Evolutionary conservation across 2,797 vertebrate genomes (phyloP).

Genomic region (Potorous gilbertii): DNA sequence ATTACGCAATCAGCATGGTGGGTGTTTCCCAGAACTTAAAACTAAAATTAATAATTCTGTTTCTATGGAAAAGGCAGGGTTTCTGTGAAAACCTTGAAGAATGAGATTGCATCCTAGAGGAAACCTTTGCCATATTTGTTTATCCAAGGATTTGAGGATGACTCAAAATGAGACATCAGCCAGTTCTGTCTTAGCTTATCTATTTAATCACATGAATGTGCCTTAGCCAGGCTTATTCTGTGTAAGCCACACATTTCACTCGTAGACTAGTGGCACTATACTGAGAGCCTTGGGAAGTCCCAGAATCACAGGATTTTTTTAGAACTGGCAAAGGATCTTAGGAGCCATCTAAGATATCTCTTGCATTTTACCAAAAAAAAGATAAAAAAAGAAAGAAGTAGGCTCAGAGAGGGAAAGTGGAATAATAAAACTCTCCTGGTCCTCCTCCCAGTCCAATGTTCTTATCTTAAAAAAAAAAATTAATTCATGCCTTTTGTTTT

Average conservation of each 20-base stretch:
- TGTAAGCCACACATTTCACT: neutral
- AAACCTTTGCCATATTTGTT: neutral
- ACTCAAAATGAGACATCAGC: neutral
- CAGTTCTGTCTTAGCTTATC: neutral
- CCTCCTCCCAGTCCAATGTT: neutral
- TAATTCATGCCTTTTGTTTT: too few species aligned
- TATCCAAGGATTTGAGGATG: neutral
- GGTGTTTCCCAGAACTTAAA: conserved; percentile 33
- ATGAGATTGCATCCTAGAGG: neutral
- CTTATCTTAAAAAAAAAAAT: neutral
- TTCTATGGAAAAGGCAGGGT: conserved; percentile 38
- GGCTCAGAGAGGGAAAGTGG: neutral
- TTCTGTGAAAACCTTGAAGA: conserved; percentile 19
- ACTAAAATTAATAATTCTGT: conserved; percentile 17
- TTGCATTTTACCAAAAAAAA: neutral
- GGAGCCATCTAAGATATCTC: neutral
- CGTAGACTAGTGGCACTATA: neutral
- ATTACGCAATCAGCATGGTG: neutral
- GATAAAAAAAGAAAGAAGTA: neutral
- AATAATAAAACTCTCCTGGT: neutral
- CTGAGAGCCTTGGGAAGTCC: neutral
- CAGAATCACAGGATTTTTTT: neutral
- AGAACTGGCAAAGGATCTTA: neutral
- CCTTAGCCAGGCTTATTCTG: neutral
- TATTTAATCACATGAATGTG: neutral